Evolutionary conservation across 64 coral and sea anemone genomes (phyloP), one percentile per base, ranked within the genome.

Genomic region (Actinia equina): DNA sequence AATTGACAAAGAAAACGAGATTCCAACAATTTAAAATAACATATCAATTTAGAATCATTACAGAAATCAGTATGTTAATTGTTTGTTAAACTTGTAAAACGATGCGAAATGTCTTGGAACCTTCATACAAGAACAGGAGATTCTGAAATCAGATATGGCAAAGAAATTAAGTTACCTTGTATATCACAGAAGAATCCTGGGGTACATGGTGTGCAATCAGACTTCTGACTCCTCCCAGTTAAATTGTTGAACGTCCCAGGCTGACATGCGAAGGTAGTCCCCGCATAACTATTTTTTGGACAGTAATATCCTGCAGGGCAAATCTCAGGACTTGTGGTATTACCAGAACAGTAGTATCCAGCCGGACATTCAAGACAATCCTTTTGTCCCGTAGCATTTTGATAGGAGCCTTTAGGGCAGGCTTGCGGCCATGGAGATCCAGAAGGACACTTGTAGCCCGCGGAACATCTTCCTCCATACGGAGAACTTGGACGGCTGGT

Each of bases 231-330:
- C 60, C 89, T 89, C 82, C 90, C 93, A 37, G 90, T 95, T n/a
- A 99, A 86, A 80, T 92, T 99, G 83, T 95, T 99, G 23, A 99
- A 99, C 4, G 91, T 95, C 17, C 97, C 97, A 64, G 44, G 88
- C 41, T 86, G 82, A 60, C 97, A 99, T 53, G 90, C 89, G 44
- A 95, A 88, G 19, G 88, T 84, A 71, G 55, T 84, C 14, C 88
- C 90, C 71, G 88, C 89, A 61, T 84, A 83, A 15, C 93, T 95
- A 15, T 88, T 89, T 45, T 43, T 52, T 19, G 97, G 97, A 41
- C 97, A 99, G 77, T 93, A 95, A 77, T 93, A 99, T 10, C 97
- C 97, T 20, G 91, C 27, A 20, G 97, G 97, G 23, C 97, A 99
- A 43, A 90, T 52, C 12, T 46, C 27, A 19, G 97, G 97, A 19